Conservation (phyloP, 2,113 vertebrate genomes). For the Aphyosemion australe region DNA sequence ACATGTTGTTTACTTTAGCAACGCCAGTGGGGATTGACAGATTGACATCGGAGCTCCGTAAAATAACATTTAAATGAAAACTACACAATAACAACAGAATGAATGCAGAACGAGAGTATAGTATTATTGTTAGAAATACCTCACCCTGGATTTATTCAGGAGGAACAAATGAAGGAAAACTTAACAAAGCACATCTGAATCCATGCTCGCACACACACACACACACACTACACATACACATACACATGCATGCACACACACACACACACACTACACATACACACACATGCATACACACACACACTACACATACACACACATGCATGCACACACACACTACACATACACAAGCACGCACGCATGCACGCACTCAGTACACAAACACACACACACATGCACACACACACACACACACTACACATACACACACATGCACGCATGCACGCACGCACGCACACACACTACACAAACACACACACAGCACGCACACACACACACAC, state of each 20-base stretch:
- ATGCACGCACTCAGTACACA: neutral
- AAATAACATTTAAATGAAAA: neutral
- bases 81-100: neutral
- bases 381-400: neutral
- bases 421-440: neutral
- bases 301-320: neutral
- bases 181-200: too few relatives aligned
- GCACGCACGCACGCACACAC: too few relatives aligned
- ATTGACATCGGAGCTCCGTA: neutral
- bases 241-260: too few relatives aligned
- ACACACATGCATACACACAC: neutral
- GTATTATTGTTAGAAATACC: conserved; percentile 9
- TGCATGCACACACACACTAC: neutral
- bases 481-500: too few relatives aligned
- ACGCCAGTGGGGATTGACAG: conserved; percentile 16
- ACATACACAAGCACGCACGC: neutral
- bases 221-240: too few relatives aligned
- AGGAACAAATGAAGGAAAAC: neutral
- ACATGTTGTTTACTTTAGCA: conserved; percentile 17
- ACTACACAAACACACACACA: too few relatives aligned
- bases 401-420: neutral
- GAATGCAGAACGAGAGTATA: neutral
- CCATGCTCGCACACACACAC: too few relatives aligned
- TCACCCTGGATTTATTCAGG: conserved; percentile 2
- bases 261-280: neutral